phyloP scores from a whole-genome alignment of 2,888 invertebrate genomes.

The Matsumyia berberina region DNA sequence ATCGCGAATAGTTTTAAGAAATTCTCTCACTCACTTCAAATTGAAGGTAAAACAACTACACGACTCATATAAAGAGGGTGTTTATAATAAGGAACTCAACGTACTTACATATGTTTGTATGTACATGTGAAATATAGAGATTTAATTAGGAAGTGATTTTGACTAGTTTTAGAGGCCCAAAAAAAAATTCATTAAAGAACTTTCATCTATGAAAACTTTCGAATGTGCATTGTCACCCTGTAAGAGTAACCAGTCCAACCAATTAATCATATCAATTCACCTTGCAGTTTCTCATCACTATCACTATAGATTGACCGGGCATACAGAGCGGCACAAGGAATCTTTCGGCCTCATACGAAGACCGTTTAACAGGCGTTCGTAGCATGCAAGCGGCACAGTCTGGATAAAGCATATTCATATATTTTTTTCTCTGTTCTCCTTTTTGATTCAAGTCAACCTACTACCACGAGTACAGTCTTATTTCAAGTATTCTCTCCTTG shows the following conservation, averaged over 20 bases:
- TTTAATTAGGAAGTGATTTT: no score
- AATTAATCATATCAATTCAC: slow-evolving; percentile 78
- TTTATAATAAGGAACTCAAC: no score
- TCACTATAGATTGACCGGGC: slow-evolving; percentile 73
- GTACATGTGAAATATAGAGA: no score
- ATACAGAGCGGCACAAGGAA: slow-evolving; percentile 71
- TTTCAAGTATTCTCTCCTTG: slow-evolving; percentile 9
- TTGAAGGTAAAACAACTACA: no score
- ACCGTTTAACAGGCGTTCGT: slow-evolving; percentile 24
- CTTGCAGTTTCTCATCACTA: slow-evolving; percentile 77
- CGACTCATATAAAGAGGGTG: no score
- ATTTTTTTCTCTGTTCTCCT: background rate
- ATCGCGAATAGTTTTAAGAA: no score
- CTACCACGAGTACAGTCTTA: slow-evolving; percentile 7
- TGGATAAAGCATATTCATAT: slow-evolving; percentile 2
- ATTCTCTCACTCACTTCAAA: no score
- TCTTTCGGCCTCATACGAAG: slow-evolving; percentile 41
- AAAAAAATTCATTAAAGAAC: no score
- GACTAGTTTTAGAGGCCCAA: background rate
- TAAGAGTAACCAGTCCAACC: slow-evolving; percentile 57
- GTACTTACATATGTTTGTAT: no score
- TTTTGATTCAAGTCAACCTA: slow-evolving; percentile 2
- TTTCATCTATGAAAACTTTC: background rate
- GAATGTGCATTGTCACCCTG: slow-evolving; percentile 70
- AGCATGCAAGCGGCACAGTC: slow-evolving; percentile 27